phyloP scores from a whole-genome alignment of 2,113 vertebrate genomes.

The Hippocampus abdominalis region DNA sequence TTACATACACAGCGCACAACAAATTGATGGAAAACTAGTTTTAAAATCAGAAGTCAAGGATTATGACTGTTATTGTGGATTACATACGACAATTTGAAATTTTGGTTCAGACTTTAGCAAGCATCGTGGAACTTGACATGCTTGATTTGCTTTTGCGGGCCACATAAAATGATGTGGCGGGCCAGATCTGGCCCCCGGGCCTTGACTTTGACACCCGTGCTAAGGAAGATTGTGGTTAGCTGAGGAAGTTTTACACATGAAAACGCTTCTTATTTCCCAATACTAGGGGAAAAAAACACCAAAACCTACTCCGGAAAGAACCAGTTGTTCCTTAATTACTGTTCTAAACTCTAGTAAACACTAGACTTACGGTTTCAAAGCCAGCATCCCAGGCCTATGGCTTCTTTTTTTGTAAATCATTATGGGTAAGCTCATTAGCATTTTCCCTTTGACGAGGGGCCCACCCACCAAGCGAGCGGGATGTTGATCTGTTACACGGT shows the following conservation, averaged over 20 bases:
- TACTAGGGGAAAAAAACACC: slow-evolving; percentile 55
- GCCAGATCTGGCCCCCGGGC: too few relatives aligned
- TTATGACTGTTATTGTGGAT: too few relatives aligned
- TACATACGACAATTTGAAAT: too few relatives aligned
- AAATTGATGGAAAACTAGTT: too few relatives aligned
- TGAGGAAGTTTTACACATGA: slow-evolving; percentile 51
- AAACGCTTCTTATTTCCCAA: slow-evolving; percentile 56
- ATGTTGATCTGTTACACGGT: slow-evolving; percentile 41
- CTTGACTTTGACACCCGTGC: not conserved
- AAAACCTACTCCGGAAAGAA: slow-evolving; percentile 56
- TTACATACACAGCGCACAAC: too few relatives aligned
- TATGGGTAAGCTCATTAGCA: slow-evolving; percentile 60
- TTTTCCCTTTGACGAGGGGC: slow-evolving; percentile 58
- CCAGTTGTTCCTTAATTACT: slow-evolving; percentile 58
- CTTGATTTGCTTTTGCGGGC: too few relatives aligned
- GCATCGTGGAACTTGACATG: too few relatives aligned
- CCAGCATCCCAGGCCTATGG: slow-evolving; percentile 38
- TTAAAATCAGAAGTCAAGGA: too few relatives aligned
- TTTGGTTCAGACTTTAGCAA: too few relatives aligned
- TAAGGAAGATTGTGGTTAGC: slow-evolving; percentile 4
- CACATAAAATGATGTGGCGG: too few relatives aligned
- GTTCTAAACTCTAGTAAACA: slow-evolving; percentile 55
- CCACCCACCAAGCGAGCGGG: slow-evolving; percentile 64
- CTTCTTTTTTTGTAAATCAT: slow-evolving; percentile 38
- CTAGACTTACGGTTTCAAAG: slow-evolving; percentile 56